These are phyloP conservation scores for Mechanitis messenoides DNA, from an alignment of 2,888 invertebrate genomes.

Conservation along the genomic window DNA sequence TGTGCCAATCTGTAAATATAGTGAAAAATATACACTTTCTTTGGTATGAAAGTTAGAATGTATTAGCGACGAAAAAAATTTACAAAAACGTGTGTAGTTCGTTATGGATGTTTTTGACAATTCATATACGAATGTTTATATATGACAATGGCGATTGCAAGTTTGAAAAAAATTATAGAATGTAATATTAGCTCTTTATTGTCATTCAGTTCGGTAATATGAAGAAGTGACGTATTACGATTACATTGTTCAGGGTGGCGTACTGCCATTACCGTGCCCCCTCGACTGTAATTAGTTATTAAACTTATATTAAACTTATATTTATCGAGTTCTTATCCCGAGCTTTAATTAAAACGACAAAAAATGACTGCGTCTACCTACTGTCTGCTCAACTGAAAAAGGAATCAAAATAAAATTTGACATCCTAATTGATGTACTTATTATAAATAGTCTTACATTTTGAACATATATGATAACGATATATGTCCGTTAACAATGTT, in stretches of 20 bases:
- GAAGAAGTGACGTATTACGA: constrained; percentile 4
- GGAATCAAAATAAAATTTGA: background rate
- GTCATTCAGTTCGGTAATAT: background rate
- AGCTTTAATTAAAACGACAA: constrained; percentile 25
- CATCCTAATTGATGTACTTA: background rate
- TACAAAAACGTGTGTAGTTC: constrained; percentile 7
- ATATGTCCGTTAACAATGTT: background rate
- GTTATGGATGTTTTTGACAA: background rate
- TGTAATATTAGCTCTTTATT: constrained; percentile 1
- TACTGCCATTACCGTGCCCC: constrained; percentile 46
- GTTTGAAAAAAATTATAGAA: background rate
- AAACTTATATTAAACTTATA: constrained; percentile 11
- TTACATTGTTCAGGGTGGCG: constrained; percentile 38
- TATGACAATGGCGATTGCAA: background rate
- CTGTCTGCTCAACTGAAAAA: background rate
- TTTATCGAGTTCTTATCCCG: constrained; percentile 17
- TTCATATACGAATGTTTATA: background rate
- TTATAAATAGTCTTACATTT: background rate
- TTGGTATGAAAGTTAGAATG: constrained; percentile 38
- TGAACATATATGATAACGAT: background rate
- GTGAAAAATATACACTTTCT: constrained; percentile 36
- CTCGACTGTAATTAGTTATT: constrained; percentile 33
- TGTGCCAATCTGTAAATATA: constrained; percentile 60
- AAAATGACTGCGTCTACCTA: constrained; percentile 13
- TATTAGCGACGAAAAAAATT: constrained; percentile 3